A percentile compares a stretch with the other conserved stretches of the same genome.
Conservation (phyloP, 2,113 vertebrate species). For the Malaclemys terrapin region DNA sequence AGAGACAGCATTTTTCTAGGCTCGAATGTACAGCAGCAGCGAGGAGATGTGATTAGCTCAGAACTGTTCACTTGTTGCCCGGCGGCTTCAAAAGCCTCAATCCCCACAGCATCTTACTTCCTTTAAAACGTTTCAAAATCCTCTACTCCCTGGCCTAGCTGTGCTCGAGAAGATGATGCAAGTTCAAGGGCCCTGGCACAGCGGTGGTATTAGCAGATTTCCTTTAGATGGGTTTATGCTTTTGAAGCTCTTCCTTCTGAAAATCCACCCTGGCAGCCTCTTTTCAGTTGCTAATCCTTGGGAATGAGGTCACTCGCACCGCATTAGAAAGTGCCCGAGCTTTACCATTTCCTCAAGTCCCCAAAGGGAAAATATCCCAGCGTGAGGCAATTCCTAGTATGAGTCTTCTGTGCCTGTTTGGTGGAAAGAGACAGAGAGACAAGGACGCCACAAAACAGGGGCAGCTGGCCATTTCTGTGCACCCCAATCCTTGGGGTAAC, state of each 20-base stretch:
- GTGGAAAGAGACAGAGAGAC: neutral
- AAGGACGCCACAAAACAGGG: rapidly evolving
- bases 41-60: neutral
- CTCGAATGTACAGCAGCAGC: neutral
- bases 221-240: neutral
- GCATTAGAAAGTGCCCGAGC: neutral
- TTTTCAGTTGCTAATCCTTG: neutral
- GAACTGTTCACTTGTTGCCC: neutral
- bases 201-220: neutral
- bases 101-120: rapidly evolving
- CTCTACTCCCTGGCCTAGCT: neutral
- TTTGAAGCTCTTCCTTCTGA: neutral
- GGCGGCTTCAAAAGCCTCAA: neutral
- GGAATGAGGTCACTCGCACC: neutral
- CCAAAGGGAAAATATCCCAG: neutral
- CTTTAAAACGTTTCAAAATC: neutral
- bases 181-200: neutral
- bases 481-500: neutral
- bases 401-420: neutral
- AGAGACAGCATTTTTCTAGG: neutral
- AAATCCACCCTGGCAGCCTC: neutral
- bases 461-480: rapidly evolving
- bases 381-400: rapidly evolving
- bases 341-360: rapidly evolving
- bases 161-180: neutral